Conservation (phyloP, 1,140 invertebrate species). For the Achatina immaculata region DNA sequence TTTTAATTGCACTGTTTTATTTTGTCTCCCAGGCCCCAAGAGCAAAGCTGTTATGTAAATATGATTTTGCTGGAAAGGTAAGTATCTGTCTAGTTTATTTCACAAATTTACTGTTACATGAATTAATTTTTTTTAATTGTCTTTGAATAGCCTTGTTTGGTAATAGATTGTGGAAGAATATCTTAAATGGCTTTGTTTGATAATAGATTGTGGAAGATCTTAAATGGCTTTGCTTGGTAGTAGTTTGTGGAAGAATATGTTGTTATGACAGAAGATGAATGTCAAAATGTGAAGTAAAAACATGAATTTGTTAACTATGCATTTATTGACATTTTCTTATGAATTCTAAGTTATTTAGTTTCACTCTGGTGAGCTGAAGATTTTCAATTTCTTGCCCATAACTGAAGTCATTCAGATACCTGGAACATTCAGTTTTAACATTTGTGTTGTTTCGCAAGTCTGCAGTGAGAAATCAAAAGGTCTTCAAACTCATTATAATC, state of each 20-base stretch:
- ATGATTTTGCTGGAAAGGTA: constrained; percentile 66
- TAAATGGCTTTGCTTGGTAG: not conserved
- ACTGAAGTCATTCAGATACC: too few relatives aligned
- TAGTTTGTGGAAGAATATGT: not conserved
- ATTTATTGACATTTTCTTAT: too few relatives aligned
- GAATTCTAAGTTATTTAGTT: too few relatives aligned
- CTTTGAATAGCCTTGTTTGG: not conserved
- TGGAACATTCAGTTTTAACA: too few relatives aligned
- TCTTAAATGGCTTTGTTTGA: not conserved
- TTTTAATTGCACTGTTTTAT: not conserved
- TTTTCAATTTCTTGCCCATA: too few relatives aligned
- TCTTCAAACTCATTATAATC: too few relatives aligned
- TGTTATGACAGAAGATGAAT: too few relatives aligned
- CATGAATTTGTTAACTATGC: too few relatives aligned
- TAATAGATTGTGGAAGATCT: not conserved
- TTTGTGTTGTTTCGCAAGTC: too few relatives aligned
- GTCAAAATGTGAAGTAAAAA: too few relatives aligned
- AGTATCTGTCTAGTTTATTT: constrained; percentile 33
- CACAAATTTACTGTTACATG: not conserved
- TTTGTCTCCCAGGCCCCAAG: constrained; percentile 62
- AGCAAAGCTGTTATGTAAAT: constrained; percentile 63
- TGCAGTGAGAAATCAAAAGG: too few relatives aligned
- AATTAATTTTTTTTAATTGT: not conserved
- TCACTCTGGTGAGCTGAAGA: too few relatives aligned
- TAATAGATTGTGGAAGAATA: not conserved